A percentile compares a stretch with the other conserved stretches of the same genome.
These are phyloP conservation scores for Poeciliopsis gracilis DNA, from an alignment of 2,797 vertebrate genomes.

Conservation along the genomic window DNA sequence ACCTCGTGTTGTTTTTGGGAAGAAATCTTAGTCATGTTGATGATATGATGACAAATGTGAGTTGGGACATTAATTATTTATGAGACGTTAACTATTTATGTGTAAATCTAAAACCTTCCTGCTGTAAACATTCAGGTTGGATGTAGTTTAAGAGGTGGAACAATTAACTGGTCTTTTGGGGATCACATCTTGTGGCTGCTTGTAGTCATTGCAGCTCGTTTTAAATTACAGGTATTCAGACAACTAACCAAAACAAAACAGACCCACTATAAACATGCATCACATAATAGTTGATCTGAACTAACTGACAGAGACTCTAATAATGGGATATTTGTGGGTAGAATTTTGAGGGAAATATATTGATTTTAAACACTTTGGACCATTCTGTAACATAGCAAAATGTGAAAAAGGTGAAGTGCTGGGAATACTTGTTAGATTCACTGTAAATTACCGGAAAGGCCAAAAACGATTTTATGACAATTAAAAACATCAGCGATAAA, in stretches of 20 bases:
- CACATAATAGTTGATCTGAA: background rate
- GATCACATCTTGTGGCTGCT: conserved; percentile 63
- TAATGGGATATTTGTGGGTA: too few species aligned
- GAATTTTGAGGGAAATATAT: too few species aligned
- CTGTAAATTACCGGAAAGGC: background rate
- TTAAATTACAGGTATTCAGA: background rate
- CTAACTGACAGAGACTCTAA: too few species aligned
- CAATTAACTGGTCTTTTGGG: conserved; percentile 19
- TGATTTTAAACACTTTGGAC: too few species aligned
- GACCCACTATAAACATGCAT: background rate
- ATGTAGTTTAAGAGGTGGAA: background rate
- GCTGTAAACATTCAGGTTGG: background rate
- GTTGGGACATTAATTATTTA: background rate
- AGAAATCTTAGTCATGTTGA: conserved; percentile 45
- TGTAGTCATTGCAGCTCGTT: conserved; percentile 40
- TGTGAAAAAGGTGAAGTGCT: too few species aligned
- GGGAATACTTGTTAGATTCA: too few species aligned
- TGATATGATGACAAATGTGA: background rate
- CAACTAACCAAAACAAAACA: background rate
- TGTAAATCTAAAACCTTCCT: background rate
- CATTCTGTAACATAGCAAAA: too few species aligned
- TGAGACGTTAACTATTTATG: background rate
- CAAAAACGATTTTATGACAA: background rate
- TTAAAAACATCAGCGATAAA: background rate
- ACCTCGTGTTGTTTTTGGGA: conserved; percentile 74